Conservation (phyloP, 1,140 invertebrate species). For the Caerostris darwini region DNA sequence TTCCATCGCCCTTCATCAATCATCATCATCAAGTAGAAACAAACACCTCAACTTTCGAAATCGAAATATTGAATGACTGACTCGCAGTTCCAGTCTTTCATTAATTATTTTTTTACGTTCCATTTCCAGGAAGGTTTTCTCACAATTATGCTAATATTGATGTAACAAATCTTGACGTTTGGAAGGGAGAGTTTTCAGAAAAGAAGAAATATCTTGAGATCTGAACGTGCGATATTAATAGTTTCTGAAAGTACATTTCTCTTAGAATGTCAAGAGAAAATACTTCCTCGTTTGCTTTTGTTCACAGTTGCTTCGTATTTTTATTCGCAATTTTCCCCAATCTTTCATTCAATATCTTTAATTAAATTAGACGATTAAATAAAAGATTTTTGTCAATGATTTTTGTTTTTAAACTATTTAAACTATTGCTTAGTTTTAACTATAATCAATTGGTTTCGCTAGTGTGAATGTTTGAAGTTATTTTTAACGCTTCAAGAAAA, state of each 20-base stretch:
- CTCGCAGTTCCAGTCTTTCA: neutral
- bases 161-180: neutral
- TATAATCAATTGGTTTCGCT: too few species aligned
- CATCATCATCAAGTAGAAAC: neutral
- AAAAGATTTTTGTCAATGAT: neutral
- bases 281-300: neutral
- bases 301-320: neutral
- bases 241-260: neutral
- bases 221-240: neutral
- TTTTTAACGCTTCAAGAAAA: too few species aligned
- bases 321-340: neutral
- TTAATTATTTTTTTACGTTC: neutral
- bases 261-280: neutral
- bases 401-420: too few species aligned
- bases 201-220: neutral
- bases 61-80: neutral
- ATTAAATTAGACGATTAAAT: neutral
- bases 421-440: too few species aligned
- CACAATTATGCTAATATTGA: conserved; percentile 25
- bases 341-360: neutral
- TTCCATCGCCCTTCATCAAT: neutral
- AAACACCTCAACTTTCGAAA: neutral
- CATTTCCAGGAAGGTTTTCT: neutral
- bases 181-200: neutral
- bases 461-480: too few species aligned